phyloP scores from a whole-genome alignment of 2,113 vertebrate genomes.

The Stigmatopora nigra region DNA sequence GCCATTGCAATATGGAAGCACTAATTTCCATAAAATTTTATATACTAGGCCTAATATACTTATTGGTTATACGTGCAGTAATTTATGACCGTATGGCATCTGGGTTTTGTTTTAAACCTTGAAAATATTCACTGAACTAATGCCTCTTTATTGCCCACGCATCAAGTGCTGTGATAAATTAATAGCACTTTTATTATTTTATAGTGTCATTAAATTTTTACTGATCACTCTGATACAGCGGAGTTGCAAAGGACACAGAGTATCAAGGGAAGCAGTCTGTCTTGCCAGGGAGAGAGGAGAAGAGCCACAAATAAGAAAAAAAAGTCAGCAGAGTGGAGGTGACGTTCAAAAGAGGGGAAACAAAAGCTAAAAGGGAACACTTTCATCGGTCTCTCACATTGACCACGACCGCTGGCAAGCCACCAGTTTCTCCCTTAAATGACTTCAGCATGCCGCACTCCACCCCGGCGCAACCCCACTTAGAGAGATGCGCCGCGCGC shows the following conservation, averaged over 20 bases:
- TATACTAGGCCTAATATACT: slow-evolving; percentile 98
- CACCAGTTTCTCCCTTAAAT: slow-evolving; percentile 72
- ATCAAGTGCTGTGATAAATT: slow-evolving; percentile 96
- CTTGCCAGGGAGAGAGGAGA: slow-evolving; percentile 55
- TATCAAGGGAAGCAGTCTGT: slow-evolving; percentile 77
- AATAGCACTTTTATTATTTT: slow-evolving; percentile 99
- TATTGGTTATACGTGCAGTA: slow-evolving; percentile 92
- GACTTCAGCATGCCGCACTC: slow-evolving; percentile 74
- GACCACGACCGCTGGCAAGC: slow-evolving; percentile 70
- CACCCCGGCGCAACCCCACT: slow-evolving; percentile 73
- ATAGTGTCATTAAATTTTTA: slow-evolving; percentile 99
- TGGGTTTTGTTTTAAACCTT: slow-evolving; percentile 88
- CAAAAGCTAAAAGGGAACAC: slow-evolving; percentile 70
- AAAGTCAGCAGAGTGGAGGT: slow-evolving; percentile 14
- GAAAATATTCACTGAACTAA: slow-evolving; percentile 94
- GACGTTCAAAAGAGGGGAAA: slow-evolving; percentile 59
- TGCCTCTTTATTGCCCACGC: slow-evolving; percentile 88
- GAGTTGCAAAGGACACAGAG: slow-evolving; percentile 87
- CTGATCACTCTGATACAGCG: slow-evolving; percentile 95
- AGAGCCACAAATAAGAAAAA: slow-evolving; percentile 9
- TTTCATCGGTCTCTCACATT: slow-evolving; percentile 67
- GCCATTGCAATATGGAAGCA: slow-evolving; percentile 74
- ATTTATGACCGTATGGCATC: slow-evolving; percentile 81
- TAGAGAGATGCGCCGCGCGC: slow-evolving; percentile 58
- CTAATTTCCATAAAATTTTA: slow-evolving; percentile 98